Base-by-base conservation (phyloP, 2,888 invertebrate genomes). In the Acronicta aceris region DNA sequence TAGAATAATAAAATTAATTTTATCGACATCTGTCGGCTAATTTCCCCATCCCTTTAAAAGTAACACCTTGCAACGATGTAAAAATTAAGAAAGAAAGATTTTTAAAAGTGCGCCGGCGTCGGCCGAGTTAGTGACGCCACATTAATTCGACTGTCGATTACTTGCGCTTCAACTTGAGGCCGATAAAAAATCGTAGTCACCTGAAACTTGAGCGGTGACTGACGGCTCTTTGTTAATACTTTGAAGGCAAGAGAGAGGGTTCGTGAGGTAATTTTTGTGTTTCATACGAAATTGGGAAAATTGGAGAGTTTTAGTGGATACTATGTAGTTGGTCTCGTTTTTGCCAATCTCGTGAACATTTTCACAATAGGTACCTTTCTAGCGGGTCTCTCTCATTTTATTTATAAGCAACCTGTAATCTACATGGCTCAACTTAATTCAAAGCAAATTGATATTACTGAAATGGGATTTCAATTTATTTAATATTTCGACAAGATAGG, bases 1-100 rank as follows among this genome's bases (percentile, higher is more conserved):
- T 3, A 21, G 21, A 21, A 21, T 33, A 7, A 0, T 9, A 33
- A 1, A 8, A 38, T 6, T 47, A 30, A n/a, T 16, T 5, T 0
- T 42, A 63, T 71, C 64, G 64, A 74, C 41, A 54, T 41, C 21
- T 21, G 61, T 70, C 54, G 57, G 60, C 5, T 59, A 15, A 50
- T 38, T n/a, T 0, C 33, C 25, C 61, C 83, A 71, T 73, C 85
- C 50, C 85, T 85, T 78, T 41, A 52, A 65, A 68, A 62, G 84
- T 81, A 89, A 89, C 93, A 94, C 92, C 93, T 94, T 91, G 90
- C 87, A 88, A 89, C 86, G 92, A 90, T 93, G 93, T 93, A 92
- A 93, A 93, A 94, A 94, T 94, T 93, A 94, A 91, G 90, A 89
- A 88, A 89, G 89, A 90, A 85, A 88, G 90, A 88, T 90, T 89